phyloP scores from a whole-genome alignment of 2,113 vertebrate genomes.

The Peucedramus taeniatus region DNA sequence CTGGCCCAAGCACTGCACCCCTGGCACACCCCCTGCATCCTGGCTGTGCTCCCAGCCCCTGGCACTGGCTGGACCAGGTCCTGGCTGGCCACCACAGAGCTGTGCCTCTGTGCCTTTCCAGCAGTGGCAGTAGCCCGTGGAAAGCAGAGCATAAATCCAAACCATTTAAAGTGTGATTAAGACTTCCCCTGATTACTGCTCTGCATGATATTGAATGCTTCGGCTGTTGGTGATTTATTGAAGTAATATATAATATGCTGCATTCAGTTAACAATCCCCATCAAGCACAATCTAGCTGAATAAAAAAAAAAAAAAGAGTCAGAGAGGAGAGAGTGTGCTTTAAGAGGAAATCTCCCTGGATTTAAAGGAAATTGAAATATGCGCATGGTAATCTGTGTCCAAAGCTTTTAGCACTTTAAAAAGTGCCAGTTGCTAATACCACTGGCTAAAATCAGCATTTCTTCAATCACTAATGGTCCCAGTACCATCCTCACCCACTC shows the following conservation, averaged over 20 bases:
- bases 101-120: not conserved
- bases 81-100: not conserved
- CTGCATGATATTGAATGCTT: conserved; percentile 48
- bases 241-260: conserved; percentile 50
- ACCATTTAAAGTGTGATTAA: conserved; percentile 59
- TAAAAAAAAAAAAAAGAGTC: not conserved
- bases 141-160: conserved; percentile 51
- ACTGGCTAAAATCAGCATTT: not conserved
- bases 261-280: conserved; percentile 37
- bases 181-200: conserved; percentile 55
- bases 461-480: not conserved
- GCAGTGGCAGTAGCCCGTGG: not conserved
- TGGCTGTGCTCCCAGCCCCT: not conserved
- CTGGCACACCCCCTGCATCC: not conserved
- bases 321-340: not conserved
- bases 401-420: conserved; percentile 48
- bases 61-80: not conserved
- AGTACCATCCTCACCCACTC: not conserved
- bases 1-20: not conserved
- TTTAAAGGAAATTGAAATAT: conserved; percentile 47
- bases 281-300: conserved; percentile 35
- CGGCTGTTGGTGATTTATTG: conserved; percentile 19
- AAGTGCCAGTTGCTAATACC: not conserved
- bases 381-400: not conserved
- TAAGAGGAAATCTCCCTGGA: conserved; percentile 36